These are phyloP conservation scores for Centruroides sculpturatus DNA, from an alignment of 1,140 invertebrate genomes.

Conservation along the genomic window DNA sequence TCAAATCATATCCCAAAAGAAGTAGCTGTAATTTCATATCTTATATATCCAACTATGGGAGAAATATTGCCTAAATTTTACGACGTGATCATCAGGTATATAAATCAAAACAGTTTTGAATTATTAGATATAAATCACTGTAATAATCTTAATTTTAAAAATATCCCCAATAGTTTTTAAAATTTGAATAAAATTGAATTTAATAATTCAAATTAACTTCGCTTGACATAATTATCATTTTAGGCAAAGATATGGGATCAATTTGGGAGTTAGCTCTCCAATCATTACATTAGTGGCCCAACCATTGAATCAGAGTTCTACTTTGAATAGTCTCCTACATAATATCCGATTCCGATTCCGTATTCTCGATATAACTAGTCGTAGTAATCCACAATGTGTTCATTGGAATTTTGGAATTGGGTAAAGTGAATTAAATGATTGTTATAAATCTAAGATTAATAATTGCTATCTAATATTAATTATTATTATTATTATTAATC, in stretches of 20 bases:
- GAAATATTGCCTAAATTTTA: conserved; percentile 54
- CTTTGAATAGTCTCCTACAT: conserved; percentile 4
- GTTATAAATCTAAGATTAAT: too few species aligned
- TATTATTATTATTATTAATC: conserved; percentile 1
- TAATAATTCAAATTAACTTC: too few species aligned
- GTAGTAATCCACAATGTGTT: conserved; percentile 32
- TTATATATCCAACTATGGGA: conserved; percentile 69
- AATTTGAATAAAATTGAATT: too few species aligned
- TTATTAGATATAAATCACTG: too few species aligned
- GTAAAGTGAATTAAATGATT: too few species aligned
- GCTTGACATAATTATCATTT: background rate
- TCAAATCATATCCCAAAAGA: conserved; percentile 13
- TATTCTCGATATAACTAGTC: conserved; percentile 17
- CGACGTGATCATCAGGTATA: conserved; percentile 59
- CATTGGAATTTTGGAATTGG: conserved; percentile 19
- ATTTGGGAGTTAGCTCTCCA: conserved; percentile 64
- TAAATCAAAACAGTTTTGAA: too few species aligned
- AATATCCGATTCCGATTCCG: conserved; percentile 13
- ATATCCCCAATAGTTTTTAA: too few species aligned
- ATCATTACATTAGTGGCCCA: conserved; percentile 65
- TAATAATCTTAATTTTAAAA: too few species aligned
- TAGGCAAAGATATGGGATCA: conserved; percentile 64
- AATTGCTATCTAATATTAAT: background rate
- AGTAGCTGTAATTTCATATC: conserved; percentile 66
- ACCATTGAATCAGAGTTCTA: conserved; percentile 36